Base-by-base conservation (phyloP, 2,888 invertebrate genomes). In the Pseudococcus longispinus region DNA sequence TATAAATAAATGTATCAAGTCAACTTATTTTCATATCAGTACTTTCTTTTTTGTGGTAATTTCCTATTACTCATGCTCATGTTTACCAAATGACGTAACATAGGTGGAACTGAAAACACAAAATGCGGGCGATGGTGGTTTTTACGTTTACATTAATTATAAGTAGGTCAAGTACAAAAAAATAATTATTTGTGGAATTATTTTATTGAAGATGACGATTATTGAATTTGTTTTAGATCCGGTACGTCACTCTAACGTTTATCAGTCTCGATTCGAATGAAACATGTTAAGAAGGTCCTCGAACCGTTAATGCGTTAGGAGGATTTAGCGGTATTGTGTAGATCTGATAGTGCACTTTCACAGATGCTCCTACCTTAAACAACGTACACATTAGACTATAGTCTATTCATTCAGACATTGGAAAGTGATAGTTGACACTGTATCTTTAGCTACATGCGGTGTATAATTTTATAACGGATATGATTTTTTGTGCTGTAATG, bases 351-450 rank as follows among this genome's bases (percentile, higher is more conserved):
- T 29, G 8, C 15, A 80, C 77, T 80, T 80, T 80, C 77, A 80
- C 77, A 80, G 77, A 20, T 80, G 37, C 77, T 80, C 77, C 77
- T 80, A 80, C 77, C 42, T 42, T 37, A 2, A 42, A 80, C 20
- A 8, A 9, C 42, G 42, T n/a, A 20, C 37, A 37, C 37, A 37
- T 37, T 80, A n/a, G 42, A 37, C 20, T n/a, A 2, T 6, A 42
- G 42, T 42, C 77, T 80, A 42, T 42, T 80, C 77, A 42, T 42
- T 37, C 32, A 74, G 74, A 42, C 42, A 80, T 80, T 80, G 77
- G 77, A 80, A 80, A 80, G 77, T 80, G 77, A 80, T 80, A 80
- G 42, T 80, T 80, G 77, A 80, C 77, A 80, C 42, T 80, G 42
- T 80, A 42, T 80, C 29, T 37, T 42, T 80, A 20, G 42, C 20